Evolutionary conservation across 2,888 invertebrate species (phyloP).

Genomic region (Colletes collaris): DNA sequence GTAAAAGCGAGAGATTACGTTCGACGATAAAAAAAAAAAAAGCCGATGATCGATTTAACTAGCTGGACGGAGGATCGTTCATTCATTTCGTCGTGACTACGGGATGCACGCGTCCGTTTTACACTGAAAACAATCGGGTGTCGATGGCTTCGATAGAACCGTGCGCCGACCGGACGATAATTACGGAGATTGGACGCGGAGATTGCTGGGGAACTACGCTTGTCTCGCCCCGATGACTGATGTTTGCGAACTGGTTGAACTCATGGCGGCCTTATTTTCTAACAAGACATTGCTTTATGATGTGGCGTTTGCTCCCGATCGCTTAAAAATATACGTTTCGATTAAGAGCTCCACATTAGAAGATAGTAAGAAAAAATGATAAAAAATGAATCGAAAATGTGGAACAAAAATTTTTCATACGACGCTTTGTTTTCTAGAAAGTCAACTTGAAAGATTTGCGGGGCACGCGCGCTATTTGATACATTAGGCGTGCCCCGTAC

Average conservation of each 20-base stretch:
- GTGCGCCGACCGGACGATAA: slow-evolving; percentile 44
- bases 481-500: too few species aligned
- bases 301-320: too few species aligned
- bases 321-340: too few species aligned
- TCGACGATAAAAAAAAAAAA: slow-evolving; percentile 13
- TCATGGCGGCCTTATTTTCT: too few species aligned
- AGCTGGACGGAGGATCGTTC: slow-evolving; percentile 30
- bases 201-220: slow-evolving; percentile 21
- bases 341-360: too few species aligned
- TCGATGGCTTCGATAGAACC: slow-evolving; percentile 36
- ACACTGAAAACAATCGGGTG: slow-evolving; percentile 43
- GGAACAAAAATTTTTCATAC: too few species aligned
- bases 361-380: too few species aligned
- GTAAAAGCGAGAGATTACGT: slow-evolving; percentile 4
- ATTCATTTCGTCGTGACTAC: slow-evolving; percentile 19
- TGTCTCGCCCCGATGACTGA: neutral
- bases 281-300: too few species aligned
- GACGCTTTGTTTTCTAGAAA: too few species aligned
- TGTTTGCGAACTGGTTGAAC: slow-evolving; percentile 21
- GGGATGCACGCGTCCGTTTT: slow-evolving; percentile 23
- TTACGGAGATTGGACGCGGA: slow-evolving; percentile 48
- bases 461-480: too few species aligned
- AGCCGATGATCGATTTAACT: slow-evolving; percentile 61
- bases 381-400: too few species aligned
- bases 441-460: too few species aligned